These are phyloP conservation scores for Pangasius sanitwongsei DNA, from an alignment of 2,797 vertebrate species.

Conservation along the genomic window DNA sequence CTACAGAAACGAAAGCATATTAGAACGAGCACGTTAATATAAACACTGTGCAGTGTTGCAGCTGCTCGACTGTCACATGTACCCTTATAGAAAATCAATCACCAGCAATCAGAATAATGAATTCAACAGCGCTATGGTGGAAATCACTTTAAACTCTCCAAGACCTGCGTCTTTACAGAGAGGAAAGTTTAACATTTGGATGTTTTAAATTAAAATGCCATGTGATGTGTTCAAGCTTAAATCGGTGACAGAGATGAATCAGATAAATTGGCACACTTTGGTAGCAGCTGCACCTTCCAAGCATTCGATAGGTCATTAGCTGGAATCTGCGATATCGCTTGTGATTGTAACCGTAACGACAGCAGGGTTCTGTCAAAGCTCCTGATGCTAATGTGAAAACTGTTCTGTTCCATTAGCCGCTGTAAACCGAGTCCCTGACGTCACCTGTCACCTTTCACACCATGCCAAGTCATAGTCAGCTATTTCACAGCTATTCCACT, in stretches of 20 bases:
- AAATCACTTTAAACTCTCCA: background rate
- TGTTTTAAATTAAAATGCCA: background rate
- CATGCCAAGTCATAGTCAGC: background rate
- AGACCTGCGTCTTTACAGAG: background rate
- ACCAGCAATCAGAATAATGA: background rate
- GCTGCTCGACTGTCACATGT: background rate
- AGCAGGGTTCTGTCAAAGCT: constrained; percentile 12
- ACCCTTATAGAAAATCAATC: background rate
- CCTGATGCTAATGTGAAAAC: constrained; percentile 29
- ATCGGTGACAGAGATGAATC: constrained; percentile 7
- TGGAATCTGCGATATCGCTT: background rate
- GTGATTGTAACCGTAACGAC: background rate
- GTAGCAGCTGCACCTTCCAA: constrained; percentile 18
- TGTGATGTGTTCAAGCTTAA: background rate
- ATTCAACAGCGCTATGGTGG: background rate
- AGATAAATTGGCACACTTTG: constrained; percentile 6
- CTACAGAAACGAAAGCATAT: background rate
- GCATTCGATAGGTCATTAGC: background rate
- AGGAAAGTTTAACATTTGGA: background rate
- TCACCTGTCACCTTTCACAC: background rate
- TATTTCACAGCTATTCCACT: background rate
- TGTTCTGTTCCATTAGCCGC: background rate
- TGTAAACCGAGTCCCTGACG: background rate
- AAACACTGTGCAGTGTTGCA: background rate
- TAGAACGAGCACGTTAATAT: background rate